phyloP scores from a whole-genome alignment of 2,888 invertebrate species.

The Heliconius ismenius region DNA sequence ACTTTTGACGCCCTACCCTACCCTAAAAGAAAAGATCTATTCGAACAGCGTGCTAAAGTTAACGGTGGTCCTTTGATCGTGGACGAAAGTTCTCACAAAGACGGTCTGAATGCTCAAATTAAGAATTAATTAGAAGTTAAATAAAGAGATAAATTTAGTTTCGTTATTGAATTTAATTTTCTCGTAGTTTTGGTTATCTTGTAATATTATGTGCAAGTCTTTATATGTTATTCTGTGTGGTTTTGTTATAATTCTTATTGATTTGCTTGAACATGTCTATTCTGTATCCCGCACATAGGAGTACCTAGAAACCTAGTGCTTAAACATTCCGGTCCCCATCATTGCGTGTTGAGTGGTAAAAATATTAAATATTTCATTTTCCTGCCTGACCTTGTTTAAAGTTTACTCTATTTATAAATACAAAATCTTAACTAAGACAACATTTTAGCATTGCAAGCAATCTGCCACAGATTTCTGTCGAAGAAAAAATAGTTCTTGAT shows the following conservation, averaged over 20 bases:
- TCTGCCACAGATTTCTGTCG: conserved; percentile 57
- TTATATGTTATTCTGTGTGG: conserved; percentile 49
- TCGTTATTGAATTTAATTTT: conserved; percentile 66
- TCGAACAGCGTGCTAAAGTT: conserved; percentile 66
- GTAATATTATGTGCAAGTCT: conserved; percentile 23
- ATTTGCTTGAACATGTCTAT: conserved; percentile 54
- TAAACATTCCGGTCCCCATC: no score
- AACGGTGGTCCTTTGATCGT: conserved; percentile 72
- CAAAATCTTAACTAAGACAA: neutral
- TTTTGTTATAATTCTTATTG: conserved; percentile 67
- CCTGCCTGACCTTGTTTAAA: neutral
- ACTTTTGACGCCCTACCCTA: conserved; percentile 60
- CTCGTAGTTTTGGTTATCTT: conserved; percentile 32
- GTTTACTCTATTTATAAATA: neutral
- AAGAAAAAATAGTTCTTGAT: conserved; percentile 46
- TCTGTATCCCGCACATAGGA: neutral
- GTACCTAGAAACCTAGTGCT: no score
- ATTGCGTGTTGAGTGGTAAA: no score
- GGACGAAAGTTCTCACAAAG: conserved; percentile 72
- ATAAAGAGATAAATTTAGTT: conserved; percentile 67
- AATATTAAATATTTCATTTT: no score
- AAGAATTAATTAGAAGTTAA: conserved; percentile 71
- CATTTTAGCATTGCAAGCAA: conserved; percentile 32
- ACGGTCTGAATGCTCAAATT: conserved; percentile 68
- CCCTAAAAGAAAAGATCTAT: conserved; percentile 66